Evolutionary conservation across 2,888 invertebrate genomes (phyloP).

Genomic region (Eupithecia insigniata): DNA sequence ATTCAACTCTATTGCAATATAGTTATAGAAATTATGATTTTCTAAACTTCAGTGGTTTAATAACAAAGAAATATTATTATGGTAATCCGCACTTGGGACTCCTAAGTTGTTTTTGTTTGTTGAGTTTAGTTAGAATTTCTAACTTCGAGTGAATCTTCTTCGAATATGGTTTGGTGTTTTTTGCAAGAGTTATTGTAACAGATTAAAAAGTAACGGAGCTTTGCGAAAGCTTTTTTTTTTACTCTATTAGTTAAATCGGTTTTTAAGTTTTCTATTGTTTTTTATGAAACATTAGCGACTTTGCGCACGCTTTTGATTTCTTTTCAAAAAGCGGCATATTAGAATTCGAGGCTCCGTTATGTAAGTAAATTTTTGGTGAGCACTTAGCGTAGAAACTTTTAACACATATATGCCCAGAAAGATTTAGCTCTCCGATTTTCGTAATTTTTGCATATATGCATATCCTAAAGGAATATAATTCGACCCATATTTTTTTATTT

Average conservation of each 20-base stretch:
- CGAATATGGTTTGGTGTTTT: not conserved
- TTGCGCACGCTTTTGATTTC: not conserved
- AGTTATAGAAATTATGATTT: slow-evolving; percentile 19
- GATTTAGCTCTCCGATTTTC: too few species aligned
- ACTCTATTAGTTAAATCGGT: not conserved
- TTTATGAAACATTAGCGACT: not conserved
- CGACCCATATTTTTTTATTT: too few species aligned
- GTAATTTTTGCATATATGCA: too few species aligned
- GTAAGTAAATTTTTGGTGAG: not conserved
- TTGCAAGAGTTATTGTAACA: slow-evolving; percentile 16
- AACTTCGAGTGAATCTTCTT: not conserved
- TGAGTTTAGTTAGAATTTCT: slow-evolving; percentile 35
- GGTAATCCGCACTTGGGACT: slow-evolving; percentile 68
- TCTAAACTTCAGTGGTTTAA: slow-evolving; percentile 37
- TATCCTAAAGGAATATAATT: too few species aligned
- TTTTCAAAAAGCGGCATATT: not conserved
- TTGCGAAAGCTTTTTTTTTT: slow-evolving; percentile 17
- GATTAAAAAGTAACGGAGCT: slow-evolving; percentile 18
- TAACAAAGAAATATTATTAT: slow-evolving; percentile 73
- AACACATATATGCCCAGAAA: too few species aligned
- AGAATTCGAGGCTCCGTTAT: not conserved
- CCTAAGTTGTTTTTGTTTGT: slow-evolving; percentile 66
- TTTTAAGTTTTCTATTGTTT: slow-evolving; percentile 9
- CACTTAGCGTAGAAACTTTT: not conserved
- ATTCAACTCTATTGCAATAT: slow-evolving; percentile 30